A percentile compares a stretch with the other conserved stretches of the same genome.
Evolutionary conservation across 2,113 vertebrate genomes (phyloP).

Genomic region (Ceyx cyanopectus): DNA sequence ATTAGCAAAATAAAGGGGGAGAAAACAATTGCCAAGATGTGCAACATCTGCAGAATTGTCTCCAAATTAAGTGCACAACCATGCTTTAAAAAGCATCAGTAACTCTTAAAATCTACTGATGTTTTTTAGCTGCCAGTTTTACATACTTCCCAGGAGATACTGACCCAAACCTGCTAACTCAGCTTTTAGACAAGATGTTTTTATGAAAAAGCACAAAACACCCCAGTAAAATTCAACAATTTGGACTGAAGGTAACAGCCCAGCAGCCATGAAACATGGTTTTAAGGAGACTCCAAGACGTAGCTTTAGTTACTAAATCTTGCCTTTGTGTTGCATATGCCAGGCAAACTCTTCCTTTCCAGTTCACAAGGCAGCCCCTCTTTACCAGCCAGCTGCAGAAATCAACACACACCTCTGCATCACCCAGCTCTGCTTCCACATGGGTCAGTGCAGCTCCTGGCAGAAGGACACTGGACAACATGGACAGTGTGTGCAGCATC

Average conservation of each 20-base stretch:
- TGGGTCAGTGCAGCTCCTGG: neutral
- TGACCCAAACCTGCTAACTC: slow-evolving; percentile 32
- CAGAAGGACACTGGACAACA: neutral
- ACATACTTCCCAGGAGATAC: slow-evolving; percentile 29
- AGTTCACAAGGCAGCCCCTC: neutral
- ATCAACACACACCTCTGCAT: neutral
- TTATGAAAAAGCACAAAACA: neutral
- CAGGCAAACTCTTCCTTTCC: neutral
- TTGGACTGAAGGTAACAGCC: slow-evolving; percentile 12
- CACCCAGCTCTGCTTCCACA: neutral
- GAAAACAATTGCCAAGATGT: neutral
- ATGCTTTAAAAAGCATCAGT: neutral
- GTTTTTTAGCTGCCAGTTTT: slow-evolving; percentile 15
- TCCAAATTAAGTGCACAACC: neutral
- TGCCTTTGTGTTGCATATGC: neutral
- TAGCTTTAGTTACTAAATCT: neutral
- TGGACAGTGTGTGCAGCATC: fast-evolving
- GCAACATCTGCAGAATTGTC: neutral
- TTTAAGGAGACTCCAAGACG: slow-evolving; percentile 3
- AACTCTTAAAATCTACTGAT: neutral
- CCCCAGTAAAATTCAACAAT: slow-evolving; percentile 14
- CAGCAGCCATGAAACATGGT: neutral
- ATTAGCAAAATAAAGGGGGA: neutral
- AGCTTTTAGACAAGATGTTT: slow-evolving; percentile 44
- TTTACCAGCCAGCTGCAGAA: neutral